Evolutionary conservation across 2,888 invertebrate species (phyloP), one percentile per base, ranked within the genome.

Genomic region (Eucera pruinosa): DNA sequence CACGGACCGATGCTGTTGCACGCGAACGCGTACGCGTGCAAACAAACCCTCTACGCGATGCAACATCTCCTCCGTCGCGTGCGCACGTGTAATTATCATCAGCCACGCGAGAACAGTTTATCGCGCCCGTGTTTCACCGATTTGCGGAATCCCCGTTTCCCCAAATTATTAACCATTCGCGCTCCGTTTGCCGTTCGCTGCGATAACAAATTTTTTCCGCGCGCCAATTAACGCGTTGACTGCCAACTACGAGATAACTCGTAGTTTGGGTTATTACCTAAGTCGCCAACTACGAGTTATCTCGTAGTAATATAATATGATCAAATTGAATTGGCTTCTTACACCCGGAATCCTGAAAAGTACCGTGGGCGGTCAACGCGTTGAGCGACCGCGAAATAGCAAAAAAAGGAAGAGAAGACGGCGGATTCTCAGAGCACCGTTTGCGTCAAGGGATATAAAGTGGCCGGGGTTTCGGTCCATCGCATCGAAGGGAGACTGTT

Each of bases 381-480:
- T n/a, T n/a, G n/a, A n/a, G 6, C 2, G 15, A 6, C 36, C 11
- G 36, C 36, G 5, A 36, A 9, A 9, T 11, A 11, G 36, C 9
- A n/a, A n/a, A n/a, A n/a, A n/a, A n/a, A n/a, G n/a, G n/a, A n/a
- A n/a, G n/a, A n/a, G n/a, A n/a, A n/a, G n/a, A n/a, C n/a, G n/a
- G n/a, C 15, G 2, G 18, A 5, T 18, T 33, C 13, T 52, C 18
- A 7, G 2, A 25, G 6, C 6, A 20, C n/a, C 57, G 41, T 45
- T 52, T 75, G 41, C 75, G 75, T 60, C 65, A 60, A 41, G 48
- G 18, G 55, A 60, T n/a, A 20, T 7, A 50, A 25, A 23, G 36
- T 27, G 30, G 18, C 1, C 33, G 11, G 7, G 4, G 50, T 30
- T 47, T 23, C 45, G 43, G 39, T 30, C 55, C 41, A 41, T 68